Conservation (phyloP, 2,888 invertebrate genomes). For the Dione vanillae region DNA sequence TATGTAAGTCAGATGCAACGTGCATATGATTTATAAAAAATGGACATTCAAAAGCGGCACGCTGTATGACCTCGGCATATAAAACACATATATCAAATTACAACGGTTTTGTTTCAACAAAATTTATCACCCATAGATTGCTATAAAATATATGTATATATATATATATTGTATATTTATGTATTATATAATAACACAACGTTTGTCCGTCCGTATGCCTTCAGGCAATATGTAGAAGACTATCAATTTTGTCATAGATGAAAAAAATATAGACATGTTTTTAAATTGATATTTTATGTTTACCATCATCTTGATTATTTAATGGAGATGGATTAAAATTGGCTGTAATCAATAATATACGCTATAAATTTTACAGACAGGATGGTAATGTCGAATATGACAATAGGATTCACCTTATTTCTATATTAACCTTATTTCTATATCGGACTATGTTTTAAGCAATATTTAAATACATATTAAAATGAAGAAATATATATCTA, state of each 20-base stretch:
- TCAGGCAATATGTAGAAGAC: constrained; percentile 54
- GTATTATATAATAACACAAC: constrained; percentile 54
- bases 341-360: no score
- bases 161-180: constrained; percentile 46
- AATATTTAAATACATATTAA: no score
- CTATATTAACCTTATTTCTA: no score
- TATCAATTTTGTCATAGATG: constrained; percentile 56
- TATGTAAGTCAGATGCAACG: no score
- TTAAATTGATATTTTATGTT: no score
- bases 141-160: constrained; percentile 22
- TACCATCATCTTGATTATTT: no score
- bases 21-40: background rate
- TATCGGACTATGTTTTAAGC: no score
- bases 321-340: no score
- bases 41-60: constrained; percentile 1
- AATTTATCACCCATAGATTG: constrained; percentile 51
- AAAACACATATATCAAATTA: constrained; percentile 44
- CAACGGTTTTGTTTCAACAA: constrained; percentile 47
- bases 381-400: no score
- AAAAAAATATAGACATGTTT: constrained; percentile 22
- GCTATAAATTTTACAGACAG: no score
- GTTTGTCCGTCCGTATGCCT: constrained; percentile 55
- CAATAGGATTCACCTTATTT: no score
- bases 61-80: constrained; percentile 38
- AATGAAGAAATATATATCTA: no score